These are phyloP conservation scores for Machimus rusticus DNA, from an alignment of 2,888 invertebrate genomes.

Conservation along the genomic window DNA sequence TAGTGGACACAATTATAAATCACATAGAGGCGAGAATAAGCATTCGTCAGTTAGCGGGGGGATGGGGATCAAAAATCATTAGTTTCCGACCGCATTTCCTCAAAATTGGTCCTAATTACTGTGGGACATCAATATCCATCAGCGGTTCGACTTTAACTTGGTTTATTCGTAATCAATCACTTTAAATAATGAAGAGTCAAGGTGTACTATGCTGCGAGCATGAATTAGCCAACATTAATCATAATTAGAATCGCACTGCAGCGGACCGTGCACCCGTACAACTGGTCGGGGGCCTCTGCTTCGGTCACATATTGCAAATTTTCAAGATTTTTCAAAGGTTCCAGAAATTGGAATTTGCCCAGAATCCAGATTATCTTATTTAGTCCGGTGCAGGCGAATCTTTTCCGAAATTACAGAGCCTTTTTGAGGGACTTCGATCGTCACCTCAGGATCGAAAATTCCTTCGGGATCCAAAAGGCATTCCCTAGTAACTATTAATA, in stretches of 20 bases:
- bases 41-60: background rate
- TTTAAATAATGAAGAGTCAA: background rate
- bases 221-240: background rate
- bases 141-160: background rate
- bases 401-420: background rate
- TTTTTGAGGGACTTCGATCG: background rate
- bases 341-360: background rate
- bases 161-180: background rate
- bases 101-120: background rate
- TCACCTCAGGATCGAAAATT: background rate
- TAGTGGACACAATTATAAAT: background rate
- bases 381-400: background rate
- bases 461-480: background rate
- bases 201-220: background rate
- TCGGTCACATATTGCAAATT: background rate
- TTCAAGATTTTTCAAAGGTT: background rate
- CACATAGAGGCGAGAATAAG: background rate
- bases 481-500: background rate
- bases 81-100: background rate
- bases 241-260: background rate
- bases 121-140: background rate
- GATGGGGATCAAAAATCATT: background rate
- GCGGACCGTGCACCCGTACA: background rate
- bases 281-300: background rate
- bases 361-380: background rate